These are phyloP conservation scores for Neodiprion fabricii DNA, from an alignment of 1,140 invertebrate species.

Conservation along the genomic window DNA sequence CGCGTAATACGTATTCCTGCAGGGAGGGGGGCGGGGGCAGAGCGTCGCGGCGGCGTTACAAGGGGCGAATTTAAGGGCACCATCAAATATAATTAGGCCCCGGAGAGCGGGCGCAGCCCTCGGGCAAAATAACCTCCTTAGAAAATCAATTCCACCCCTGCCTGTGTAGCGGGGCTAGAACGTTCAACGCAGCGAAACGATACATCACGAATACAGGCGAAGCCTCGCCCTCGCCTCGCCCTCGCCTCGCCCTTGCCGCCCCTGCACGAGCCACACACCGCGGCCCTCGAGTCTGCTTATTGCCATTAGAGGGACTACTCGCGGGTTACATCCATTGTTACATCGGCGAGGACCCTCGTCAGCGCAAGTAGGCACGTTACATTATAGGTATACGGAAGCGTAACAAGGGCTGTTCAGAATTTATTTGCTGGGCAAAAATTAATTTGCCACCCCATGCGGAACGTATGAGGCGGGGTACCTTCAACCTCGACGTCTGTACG, in stretches of 20 bases:
- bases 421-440: slow-evolving; percentile 56
- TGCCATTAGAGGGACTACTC: slow-evolving; percentile 37
- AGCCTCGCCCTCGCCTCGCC: too few relatives aligned
- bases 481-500: background rate
- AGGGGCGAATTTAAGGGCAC: background rate
- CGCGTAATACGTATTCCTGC: slow-evolving; percentile 1
- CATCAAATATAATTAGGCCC: slow-evolving; percentile 5
- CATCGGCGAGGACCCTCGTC: slow-evolving; percentile 44
- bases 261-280: background rate
- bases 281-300: slow-evolving; percentile 31
- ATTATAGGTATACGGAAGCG: slow-evolving; percentile 45
- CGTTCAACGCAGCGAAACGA: slow-evolving; percentile 4
- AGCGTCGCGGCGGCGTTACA: too few relatives aligned
- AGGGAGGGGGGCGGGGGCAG: too few relatives aligned
- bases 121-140: background rate
- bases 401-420: slow-evolving; percentile 45
- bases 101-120: background rate
- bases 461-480: background rate
- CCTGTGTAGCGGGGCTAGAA: background rate
- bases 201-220: background rate
- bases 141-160: background rate
- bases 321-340: slow-evolving; percentile 43
- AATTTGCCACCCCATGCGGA: slow-evolving; percentile 39
- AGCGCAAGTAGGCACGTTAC: slow-evolving; percentile 42
- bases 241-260: background rate